These are phyloP conservation scores for Coryphaenoides rupestris DNA, from an alignment of 2,113 vertebrate species.

Conservation along the genomic window DNA sequence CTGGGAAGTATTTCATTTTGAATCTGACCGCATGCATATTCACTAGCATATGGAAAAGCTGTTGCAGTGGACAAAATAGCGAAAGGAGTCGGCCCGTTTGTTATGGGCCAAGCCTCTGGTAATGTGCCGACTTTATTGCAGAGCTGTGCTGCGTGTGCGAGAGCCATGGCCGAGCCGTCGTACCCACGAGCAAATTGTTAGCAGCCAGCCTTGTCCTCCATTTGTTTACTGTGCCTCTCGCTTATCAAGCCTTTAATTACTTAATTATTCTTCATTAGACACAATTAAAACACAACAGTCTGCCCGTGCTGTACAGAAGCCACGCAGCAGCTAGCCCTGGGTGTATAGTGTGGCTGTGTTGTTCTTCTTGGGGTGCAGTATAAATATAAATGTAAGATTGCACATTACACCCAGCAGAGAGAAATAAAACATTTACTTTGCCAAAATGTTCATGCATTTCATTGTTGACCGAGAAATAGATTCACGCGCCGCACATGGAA, in stretches of 20 bases:
- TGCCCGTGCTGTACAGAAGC: constrained; percentile 42
- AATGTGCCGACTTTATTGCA: constrained; percentile 46
- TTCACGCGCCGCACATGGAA: constrained; percentile 76
- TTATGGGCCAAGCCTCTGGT: constrained; percentile 45
- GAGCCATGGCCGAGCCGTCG: constrained; percentile 38
- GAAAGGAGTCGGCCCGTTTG: constrained; percentile 25
- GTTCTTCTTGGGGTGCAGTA: constrained; percentile 67
- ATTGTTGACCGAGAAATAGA: constrained; percentile 67
- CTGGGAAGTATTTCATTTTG: constrained; percentile 65
- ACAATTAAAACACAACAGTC: constrained; percentile 71
- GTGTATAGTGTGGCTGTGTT: constrained; percentile 61
- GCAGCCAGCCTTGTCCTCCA: constrained; percentile 55
- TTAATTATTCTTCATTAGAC: constrained; percentile 79
- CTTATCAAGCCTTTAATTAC: constrained; percentile 73
- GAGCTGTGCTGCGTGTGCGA: constrained; percentile 22
- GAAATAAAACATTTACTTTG: constrained; percentile 73
- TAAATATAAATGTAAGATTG: constrained; percentile 46
- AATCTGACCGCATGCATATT: constrained; percentile 49
- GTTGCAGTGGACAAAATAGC: constrained; percentile 41
- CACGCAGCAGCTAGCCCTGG: constrained; percentile 39
- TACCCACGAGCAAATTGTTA: constrained; percentile 47
- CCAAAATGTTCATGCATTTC: constrained; percentile 64
- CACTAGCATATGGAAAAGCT: constrained; percentile 46
- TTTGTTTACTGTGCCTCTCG: constrained; percentile 64
- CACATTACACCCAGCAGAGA: constrained; percentile 75